Evolutionary conservation across 2,888 invertebrate genomes (phyloP), one percentile per base, ranked within the genome.

Genomic region (Capitulum mitella): DNA sequence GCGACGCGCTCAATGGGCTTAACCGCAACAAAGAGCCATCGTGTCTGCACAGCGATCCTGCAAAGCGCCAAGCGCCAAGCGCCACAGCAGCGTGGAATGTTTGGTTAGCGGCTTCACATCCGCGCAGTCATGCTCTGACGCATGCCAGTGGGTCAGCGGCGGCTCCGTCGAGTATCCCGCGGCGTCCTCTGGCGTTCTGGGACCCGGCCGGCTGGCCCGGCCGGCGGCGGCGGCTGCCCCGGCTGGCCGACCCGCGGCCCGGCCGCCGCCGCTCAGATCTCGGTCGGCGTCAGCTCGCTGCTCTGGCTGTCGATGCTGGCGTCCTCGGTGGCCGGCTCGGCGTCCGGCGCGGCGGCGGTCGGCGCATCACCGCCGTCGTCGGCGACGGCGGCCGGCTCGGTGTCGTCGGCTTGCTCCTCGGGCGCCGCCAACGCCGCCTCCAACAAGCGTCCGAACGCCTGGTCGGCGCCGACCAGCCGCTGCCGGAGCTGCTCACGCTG

Each of bases 401-500:
- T 16, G 43, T 6, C 43, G 46, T 43, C 29, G 14, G 43, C 37
- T 2, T 22, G 70, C 1, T 22, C 34, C 19, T 46, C 75, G 12
- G 12, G 26, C 37, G 29, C 43, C 1, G 3, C 40, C 46, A 75
- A 29, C 14, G 75, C 46, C 16, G 75, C 29, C 37, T 43, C 75
- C n/a, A 75, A 46, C 43, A 22, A n/a, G 5, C 19, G 16, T 12
- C 43, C 79, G 78, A 81, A 81, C 19, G 51, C 58, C 19, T 78
- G 79, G 70, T 81, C 81, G 37, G 77, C 37, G 22, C 76, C 79
- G 22, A 77, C 79, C 26, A 81, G 79, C 34, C 61, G 78, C 40
- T 48, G 54, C 10, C 80, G 77, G n/a, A 81, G 79, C 26, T 34
- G 74, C 32, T 80, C 77, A 34, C 81, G 80, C n/a, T 80, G 79